Base-by-base conservation (phyloP, 2,797 vertebrate genomes). In the Neoniphon sammara region DNA sequence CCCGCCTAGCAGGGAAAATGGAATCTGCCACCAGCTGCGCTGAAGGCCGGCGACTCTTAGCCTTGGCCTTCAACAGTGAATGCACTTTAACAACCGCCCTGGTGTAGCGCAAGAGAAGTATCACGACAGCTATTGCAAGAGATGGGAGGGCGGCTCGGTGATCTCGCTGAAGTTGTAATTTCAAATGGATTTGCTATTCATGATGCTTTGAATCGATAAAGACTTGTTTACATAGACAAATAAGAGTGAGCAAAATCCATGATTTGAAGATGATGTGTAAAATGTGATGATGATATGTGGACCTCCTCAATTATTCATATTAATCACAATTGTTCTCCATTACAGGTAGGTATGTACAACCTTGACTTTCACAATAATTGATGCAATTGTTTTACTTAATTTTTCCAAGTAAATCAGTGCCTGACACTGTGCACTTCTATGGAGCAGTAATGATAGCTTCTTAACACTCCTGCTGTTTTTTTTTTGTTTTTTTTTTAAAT, bases 1-100 rank as follows among this genome's bases (percentile, higher is more conserved):
- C 88, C 85, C 50, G 59, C 90, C 62, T 77, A 1, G 87, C 71
- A 75, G 73, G 70, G 85, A 77, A 92, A 92, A 90, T 92, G 87
- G 77, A 91, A 87, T 89, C 82, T 86, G 77, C 77, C 77, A 53
- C 88, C 53, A 30, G 83, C 88, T 39, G 88, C 0, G 15, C 77
- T 76, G 80, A 81, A 77, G 81, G 81, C 78, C 66, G 42, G 36
- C 30, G 15, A 74, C 72, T 82, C 66, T 77, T 65, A 55, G 71
- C 71, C 52, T 56, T 27, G 67, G 84, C 75, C 77, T 81, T 85
- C 70, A 77, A n/a, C 60, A 66, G 72, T 59, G 68, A 64, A 87
- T 82, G 50, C 61, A 76, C 82, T 83, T 83, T 75, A 68, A 70
- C 60, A 72, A 71, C 71, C 67, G 71, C 73, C 46, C 64, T 1